Base-by-base conservation (phyloP, 1,140 invertebrate genomes). In the Atta texana region DNA sequence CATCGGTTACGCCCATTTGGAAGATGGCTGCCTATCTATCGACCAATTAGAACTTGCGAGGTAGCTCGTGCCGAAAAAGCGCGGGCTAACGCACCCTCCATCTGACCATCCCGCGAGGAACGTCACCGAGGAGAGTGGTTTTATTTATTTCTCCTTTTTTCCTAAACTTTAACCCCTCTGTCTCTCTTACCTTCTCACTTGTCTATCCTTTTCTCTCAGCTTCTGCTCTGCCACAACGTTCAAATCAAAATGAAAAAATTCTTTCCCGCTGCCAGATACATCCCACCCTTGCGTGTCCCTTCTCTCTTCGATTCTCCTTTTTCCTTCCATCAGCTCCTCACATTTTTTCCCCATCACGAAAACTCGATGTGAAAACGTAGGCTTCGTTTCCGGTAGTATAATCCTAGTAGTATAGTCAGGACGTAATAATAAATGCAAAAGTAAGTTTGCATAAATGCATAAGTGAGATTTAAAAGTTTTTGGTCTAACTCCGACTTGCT, bases 11-110 rank as follows among this genome's bases (percentile, higher is more conserved):
- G 94, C 94, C 94, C 94, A 93, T 93, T 86, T 66, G 86, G 92
- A 94, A 95, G 93, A 95, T 95, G 94, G 94, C 94, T 92, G 93
- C 92, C 88, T 71, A 51, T 34, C 74, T 64, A 87, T 87, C 92
- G 91, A 93, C 94, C 94, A 95, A 94, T 94, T 94, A 93, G 88
- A 90, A 89, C 72, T 55, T 71, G 86, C 69, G 86, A 85, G 78
- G 87, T 88, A 88, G 87, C 84, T 84, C 90, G 91, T 91, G 91
- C 77, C 86, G 90, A 93, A 92, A 92, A 92, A 91, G 85, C 89
- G 89, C 92, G 91, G 80, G 91, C 90, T 92, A 92, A 89, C 85
- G 88, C 86, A 91, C 89, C 87, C 74, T 68, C 49, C 66, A 49
- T 63, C 75, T 69, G 87, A 74, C 82, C 85, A 76, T 75, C 68